Evolutionary conservation across 2,888 invertebrate genomes (phyloP).

Genomic region (Perithous albicinctus): DNA sequence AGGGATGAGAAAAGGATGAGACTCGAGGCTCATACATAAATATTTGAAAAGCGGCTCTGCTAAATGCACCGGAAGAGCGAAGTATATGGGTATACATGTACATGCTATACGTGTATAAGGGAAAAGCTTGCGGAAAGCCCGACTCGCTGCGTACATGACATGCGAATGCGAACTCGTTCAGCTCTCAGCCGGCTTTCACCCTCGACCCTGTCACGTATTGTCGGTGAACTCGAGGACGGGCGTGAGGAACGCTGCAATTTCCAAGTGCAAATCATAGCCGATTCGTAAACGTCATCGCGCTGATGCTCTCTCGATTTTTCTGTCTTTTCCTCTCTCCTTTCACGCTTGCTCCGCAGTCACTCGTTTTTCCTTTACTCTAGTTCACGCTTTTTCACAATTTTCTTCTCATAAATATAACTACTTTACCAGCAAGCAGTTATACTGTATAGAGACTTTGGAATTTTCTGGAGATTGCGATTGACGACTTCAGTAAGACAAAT

Average conservation of each 20-base stretch:
- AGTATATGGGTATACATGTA: no score
- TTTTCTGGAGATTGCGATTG: not conserved
- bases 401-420: not conserved
- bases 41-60: not conserved
- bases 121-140: constrained; percentile 7
- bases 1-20: not conserved
- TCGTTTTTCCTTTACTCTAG: not conserved
- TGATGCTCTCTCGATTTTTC: constrained; percentile 26
- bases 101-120: not conserved
- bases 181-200: constrained; percentile 24
- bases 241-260: constrained; percentile 10
- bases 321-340: not conserved
- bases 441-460: not conserved
- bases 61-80: constrained; percentile 6
- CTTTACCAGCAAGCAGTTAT: not conserved
- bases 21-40: not conserved
- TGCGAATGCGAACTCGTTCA: constrained; percentile 48
- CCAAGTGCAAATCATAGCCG: constrained; percentile 46
- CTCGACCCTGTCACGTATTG: constrained; percentile 26
- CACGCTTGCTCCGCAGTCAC: not conserved
- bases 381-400: constrained; percentile 2
- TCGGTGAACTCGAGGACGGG: constrained; percentile 34
- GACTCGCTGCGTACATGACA: constrained; percentile 28
- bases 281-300: constrained; percentile 26
- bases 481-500: not conserved